These are phyloP conservation scores for Tragelaphus oryx DNA, from an alignment of 2,797 vertebrate species.

Conservation along the genomic window DNA sequence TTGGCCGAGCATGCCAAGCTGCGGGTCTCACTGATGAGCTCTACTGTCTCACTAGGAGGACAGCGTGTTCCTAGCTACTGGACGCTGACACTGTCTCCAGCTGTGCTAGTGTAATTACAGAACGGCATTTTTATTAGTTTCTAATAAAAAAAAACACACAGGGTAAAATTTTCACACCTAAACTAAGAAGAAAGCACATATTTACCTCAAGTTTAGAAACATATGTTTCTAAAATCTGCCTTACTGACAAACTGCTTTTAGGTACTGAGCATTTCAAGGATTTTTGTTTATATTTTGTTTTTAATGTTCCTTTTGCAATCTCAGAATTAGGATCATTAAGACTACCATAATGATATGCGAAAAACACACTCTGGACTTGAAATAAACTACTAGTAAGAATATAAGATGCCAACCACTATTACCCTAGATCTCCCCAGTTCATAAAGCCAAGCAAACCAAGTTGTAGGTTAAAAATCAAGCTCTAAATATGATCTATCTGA, in stretches of 20 bases:
- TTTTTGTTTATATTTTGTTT: conserved; percentile 36
- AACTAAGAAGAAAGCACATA: conserved; percentile 18
- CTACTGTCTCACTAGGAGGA: conserved; percentile 77
- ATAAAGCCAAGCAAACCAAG: neutral
- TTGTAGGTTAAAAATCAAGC: neutral
- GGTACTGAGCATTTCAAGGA: conserved; percentile 9
- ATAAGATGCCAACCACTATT: conserved; percentile 4
- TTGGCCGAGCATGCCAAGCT: conserved; percentile 70
- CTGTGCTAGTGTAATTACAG: conserved; percentile 71
- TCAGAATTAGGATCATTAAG: conserved; percentile 44
- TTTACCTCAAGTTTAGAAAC: neutral
- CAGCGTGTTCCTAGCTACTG: conserved; percentile 76
- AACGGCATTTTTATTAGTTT: conserved; percentile 68
- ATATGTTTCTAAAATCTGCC: conserved; percentile 24
- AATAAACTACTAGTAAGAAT: neutral
- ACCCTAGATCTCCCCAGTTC: neutral
- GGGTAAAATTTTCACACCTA: conserved; percentile 37
- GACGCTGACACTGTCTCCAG: conserved; percentile 67
- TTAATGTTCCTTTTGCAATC: neutral
- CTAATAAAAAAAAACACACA: conserved; percentile 42
- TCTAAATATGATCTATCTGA: neutral
- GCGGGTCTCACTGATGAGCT: conserved; percentile 81
- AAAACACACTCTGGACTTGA: neutral
- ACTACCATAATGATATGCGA: neutral
- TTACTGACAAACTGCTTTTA: conserved; percentile 43